Conservation (phyloP, 2,113 vertebrate species). For the Rhipidura dahli region DNA sequence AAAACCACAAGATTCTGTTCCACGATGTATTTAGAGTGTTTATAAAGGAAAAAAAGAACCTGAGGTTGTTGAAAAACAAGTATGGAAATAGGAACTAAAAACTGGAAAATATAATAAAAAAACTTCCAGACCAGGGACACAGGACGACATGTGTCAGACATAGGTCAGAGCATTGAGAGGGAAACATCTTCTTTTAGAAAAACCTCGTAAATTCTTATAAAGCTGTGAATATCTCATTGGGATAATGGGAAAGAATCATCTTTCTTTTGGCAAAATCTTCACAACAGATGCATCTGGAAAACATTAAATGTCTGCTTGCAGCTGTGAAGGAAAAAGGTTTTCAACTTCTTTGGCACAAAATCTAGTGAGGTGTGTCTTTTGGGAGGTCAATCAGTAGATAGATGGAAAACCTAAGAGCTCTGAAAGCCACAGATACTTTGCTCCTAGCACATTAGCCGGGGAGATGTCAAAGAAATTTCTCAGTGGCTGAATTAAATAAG, state of each 20-base stretch:
- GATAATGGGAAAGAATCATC: not conserved
- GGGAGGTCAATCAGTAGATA: not conserved
- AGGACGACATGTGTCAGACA: not conserved
- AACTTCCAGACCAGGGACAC: not conserved
- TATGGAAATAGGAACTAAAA: not conserved
- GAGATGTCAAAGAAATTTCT: not conserved
- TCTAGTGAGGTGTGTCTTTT: not conserved
- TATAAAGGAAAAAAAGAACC: not conserved
- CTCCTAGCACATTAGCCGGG: not conserved
- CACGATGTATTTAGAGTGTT: not conserved
- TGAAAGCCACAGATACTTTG: not conserved
- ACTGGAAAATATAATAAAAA: not conserved
- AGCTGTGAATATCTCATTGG: not conserved
- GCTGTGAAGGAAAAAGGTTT: not conserved
- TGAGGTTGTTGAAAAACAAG: not conserved
- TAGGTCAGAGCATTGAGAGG: not conserved
- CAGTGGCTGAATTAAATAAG: not conserved
- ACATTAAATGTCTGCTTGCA: not conserved
- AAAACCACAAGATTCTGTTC: not conserved
- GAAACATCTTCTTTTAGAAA: not conserved
- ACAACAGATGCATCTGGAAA: not conserved
- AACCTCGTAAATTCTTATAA: not conserved
- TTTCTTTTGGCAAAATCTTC: not conserved
- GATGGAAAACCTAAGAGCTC: not conserved
- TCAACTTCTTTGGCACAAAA: not conserved